Base-by-base conservation (phyloP, 1,140 invertebrate species). In the Drosophila takahashii region DNA sequence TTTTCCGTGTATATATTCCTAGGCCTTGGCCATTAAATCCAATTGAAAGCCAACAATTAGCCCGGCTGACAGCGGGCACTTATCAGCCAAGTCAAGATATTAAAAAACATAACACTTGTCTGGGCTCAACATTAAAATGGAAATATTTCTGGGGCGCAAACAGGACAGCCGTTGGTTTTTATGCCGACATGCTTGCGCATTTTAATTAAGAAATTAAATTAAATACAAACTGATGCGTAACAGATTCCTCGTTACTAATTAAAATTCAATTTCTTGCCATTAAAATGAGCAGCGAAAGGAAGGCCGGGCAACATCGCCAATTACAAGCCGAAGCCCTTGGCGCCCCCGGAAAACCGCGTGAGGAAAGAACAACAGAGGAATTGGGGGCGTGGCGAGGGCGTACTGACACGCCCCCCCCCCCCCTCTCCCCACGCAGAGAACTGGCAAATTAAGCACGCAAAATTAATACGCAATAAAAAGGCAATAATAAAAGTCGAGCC, bases 161-260 rank as follows among this genome's bases (percentile, higher is more conserved):
- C 37, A 18, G 29, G 37, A n/a, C 16, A 48, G 54, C 45, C 65
- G 61, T 81, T 87, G 81, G 60, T 78, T 85, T 87, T 85, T 81
- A 86, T 83, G 79, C 83, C 53, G 80, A 84, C 84, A 89, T 89
- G 84, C 73, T 62, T 61, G 57, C 85, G 84, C 84, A 89, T 89
- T 89, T 90, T 89, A 89, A 89, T 89, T 90, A 89, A 89, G 84
- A 90, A 89, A 89, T 89, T 89, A 89, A 89, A 89, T 89, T 89
- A 90, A 80, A 89, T 84, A 84, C 84, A 90, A 89, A 90, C 84
- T 89, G 84, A 89, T 89, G 84, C 84, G 85, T 89, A 89, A 89
- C 84, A 89, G 84, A 89, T 89, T 89, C 84, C 84, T 84, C 77
- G 85, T 89, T 89, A 90, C 84, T 89, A 89, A 89, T 89, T 89